Evolutionary conservation across 2,888 invertebrate genomes (phyloP), one percentile per base, ranked within the genome.

Genomic region (Brachyptera risi): DNA sequence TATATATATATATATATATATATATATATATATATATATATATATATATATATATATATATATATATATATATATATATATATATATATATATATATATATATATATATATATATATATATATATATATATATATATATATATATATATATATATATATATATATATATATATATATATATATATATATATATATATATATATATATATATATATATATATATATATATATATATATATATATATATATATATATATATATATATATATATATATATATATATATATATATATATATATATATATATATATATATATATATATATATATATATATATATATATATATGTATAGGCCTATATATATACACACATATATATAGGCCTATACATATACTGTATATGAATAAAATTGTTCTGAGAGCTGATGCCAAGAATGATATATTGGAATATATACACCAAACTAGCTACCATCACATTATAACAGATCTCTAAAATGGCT

Each of bases 181-280:
- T n/a, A n/a, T n/a, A 58, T 61, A 61, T 47, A 42, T 58, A 27
- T 62, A 56, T 40, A 13, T 40, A 47, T 56, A 17, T 40, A 42
- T 50, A 54, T 56, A 47, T 56, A 51, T 57, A 37, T 60, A 42
- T 60, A 49, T 59, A 40, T 56, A 38, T 59, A 59, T 62, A 51
- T 47, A 24, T 50, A 60, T 60, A 58, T 19, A 15, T 19, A 61
- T 63, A 63, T 61, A 63, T 63, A 63, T n/a, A n/a, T n/a, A n/a
- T n/a, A n/a, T n/a, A n/a, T n/a, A n/a, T n/a, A n/a, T n/a, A n/a
- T n/a, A n/a, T n/a, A n/a, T n/a, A n/a, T n/a, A n/a, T n/a, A n/a
- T n/a, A n/a, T n/a, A 63, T 61, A 63, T 61, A 63, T 61, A 58
- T 63, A 57, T 60, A 35, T 60, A 47, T 17, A 19, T 19, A 31